These are phyloP conservation scores for Oreochromis aureus DNA, from an alignment of 2,113 vertebrate genomes.

Conservation along the genomic window DNA sequence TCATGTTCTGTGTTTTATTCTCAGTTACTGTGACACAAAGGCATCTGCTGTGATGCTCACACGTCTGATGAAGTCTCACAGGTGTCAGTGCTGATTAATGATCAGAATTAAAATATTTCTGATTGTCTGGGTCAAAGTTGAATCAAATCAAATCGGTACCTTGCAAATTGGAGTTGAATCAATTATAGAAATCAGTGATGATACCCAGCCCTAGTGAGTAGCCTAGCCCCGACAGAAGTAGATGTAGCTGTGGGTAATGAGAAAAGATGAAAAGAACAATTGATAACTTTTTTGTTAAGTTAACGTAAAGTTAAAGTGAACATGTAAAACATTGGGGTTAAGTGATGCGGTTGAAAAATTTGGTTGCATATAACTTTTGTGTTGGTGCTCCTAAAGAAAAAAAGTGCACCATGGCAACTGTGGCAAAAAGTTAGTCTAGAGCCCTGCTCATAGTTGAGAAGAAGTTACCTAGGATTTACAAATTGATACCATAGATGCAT, in stretches of 20 bases:
- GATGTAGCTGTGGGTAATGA: background rate
- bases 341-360: background rate
- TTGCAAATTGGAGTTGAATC: background rate
- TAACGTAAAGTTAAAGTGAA: background rate
- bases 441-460: background rate
- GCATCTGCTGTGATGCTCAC: background rate
- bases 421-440: background rate
- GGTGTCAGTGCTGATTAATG: background rate
- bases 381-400: background rate
- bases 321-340: background rate
- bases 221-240: background rate
- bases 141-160: background rate
- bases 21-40: background rate
- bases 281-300: background rate
- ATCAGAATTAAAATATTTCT: background rate
- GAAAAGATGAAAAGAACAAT: background rate
- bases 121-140: background rate
- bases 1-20: background rate
- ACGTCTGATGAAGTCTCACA: background rate
- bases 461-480: background rate
- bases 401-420: background rate
- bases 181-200: background rate
- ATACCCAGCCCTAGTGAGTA: background rate
- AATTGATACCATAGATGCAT: background rate
- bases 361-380: background rate